Base-by-base conservation (phyloP, 1,140 invertebrate genomes). In the Pseudomyrmex cubaensis region DNA sequence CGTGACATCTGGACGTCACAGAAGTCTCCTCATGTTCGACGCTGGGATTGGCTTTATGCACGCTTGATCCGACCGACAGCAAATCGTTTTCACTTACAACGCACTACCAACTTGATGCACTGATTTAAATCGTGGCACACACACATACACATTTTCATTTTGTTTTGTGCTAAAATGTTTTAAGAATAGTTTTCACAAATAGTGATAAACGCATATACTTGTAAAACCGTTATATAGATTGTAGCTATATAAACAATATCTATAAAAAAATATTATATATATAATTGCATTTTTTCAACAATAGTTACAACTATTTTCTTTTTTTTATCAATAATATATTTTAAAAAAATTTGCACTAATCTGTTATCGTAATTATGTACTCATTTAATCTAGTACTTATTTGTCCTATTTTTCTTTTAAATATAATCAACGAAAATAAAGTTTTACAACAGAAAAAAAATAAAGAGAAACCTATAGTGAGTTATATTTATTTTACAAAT, bases 41-140 rank as follows among this genome's bases (percentile, higher is more conserved):
- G 64, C 64, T 78, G 76, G 64, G 52, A 70, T 70, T 78, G 64
- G 76, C 76, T 78, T 78, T 78, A 70, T 78, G 64, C 76, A 78
- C 64, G 76, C 64, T 78, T 78, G 2, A 59, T 70, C 25, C 76
- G 52, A 69, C 52, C 63, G 50, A 69, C 52, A 69, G 50, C 9
- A 46, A 69, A 57, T 67, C 25, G 9, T 70, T 78, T 69, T 70
- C 35, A 48, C 56, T 61, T 59, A 80, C 46, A n/a, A 61, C 3
- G 12, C 66, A 80, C 76, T 15, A 57, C 35, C 67, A 61, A 80
- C 7, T 80, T 22, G 35, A 72, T 72, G 52, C 35, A 70, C 76
- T 10, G 56, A 59, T 78, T 78, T 70, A 59, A 20, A 57, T 12
- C 13, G 17, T 3, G 48, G 20, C 46, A 50, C 15, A 8, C 35